Conservation (phyloP, 1,140 invertebrate species). For the Lasaia peninsularis region DNA sequence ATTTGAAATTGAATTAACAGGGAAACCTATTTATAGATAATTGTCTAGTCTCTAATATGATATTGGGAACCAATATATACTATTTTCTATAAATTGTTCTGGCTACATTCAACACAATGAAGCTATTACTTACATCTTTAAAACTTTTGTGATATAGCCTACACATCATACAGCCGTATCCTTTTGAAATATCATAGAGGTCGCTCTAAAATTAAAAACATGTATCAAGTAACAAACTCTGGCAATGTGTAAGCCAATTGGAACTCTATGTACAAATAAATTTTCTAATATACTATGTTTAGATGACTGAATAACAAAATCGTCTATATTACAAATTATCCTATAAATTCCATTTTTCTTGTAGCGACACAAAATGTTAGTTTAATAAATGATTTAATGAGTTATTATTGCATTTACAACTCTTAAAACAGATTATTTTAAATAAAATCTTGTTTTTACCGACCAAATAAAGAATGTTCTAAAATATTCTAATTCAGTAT, state of each 20-base stretch:
- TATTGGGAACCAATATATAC: not conserved
- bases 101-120: not conserved
- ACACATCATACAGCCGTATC: not conserved
- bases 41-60: no score
- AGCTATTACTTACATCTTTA: not conserved
- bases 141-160: not conserved
- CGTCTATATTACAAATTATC: not conserved
- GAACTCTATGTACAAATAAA: not conserved
- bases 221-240: not conserved
- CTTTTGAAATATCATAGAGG: no score
- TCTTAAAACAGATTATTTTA: no score
- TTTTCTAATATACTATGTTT: constrained; percentile 9
- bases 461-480: no score
- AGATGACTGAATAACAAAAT: constrained; percentile 1
- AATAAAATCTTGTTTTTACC: no score
- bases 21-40: not conserved
- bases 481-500: no score
- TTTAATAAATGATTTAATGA: no score
- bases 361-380: no score
- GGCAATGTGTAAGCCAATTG: not conserved
- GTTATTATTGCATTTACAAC: no score
- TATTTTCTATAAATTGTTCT: not conserved
- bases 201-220: no score
- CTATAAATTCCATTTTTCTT: not conserved
- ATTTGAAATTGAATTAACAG: not conserved